These are phyloP conservation scores for Andricus quercusramuli DNA, from an alignment of 2,888 invertebrate genomes.

Conservation along the genomic window DNA sequence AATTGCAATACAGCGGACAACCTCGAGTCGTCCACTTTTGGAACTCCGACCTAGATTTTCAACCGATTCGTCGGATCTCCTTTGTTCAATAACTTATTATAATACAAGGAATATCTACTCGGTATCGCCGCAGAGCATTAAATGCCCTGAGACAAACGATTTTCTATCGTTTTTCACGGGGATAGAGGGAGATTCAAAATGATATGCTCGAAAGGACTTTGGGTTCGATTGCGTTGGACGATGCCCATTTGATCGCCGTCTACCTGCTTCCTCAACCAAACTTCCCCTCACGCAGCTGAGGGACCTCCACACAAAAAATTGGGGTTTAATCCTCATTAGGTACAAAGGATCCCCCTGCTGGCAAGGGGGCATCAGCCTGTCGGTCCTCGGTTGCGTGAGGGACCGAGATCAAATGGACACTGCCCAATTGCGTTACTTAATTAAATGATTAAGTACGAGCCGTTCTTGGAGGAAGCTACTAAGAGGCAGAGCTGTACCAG, in stretches of 20 bases:
- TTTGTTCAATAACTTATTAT: slow-evolving; percentile 38
- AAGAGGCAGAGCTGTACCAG: slow-evolving; percentile 90
- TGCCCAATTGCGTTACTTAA: slow-evolving; percentile 55
- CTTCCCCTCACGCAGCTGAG: too few species aligned
- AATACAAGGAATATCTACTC: slow-evolving; percentile 38
- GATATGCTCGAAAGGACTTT: slow-evolving; percentile 64
- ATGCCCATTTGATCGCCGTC: too few species aligned
- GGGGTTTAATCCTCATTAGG: too few species aligned
- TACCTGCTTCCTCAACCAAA: too few species aligned
- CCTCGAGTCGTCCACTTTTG: not conserved
- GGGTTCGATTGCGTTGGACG: slow-evolving; percentile 62
- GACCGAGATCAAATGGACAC: too few species aligned
- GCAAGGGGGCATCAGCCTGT: too few species aligned
- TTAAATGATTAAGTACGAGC: slow-evolving; percentile 73
- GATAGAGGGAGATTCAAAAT: slow-evolving; percentile 34
- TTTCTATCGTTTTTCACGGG: slow-evolving; percentile 6
- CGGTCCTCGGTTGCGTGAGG: too few species aligned
- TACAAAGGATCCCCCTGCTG: too few species aligned
- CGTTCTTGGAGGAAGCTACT: slow-evolving; percentile 76
- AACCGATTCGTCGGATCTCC: slow-evolving; percentile 14
- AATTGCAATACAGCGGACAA: slow-evolving; percentile 3
- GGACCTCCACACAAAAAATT: too few species aligned
- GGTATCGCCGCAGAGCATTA: slow-evolving; percentile 22
- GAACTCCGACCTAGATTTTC: slow-evolving; percentile 15
- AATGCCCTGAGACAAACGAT: slow-evolving; percentile 21